Base-by-base conservation (phyloP, 2,888 invertebrate species). In the Galeruca laticollis region DNA sequence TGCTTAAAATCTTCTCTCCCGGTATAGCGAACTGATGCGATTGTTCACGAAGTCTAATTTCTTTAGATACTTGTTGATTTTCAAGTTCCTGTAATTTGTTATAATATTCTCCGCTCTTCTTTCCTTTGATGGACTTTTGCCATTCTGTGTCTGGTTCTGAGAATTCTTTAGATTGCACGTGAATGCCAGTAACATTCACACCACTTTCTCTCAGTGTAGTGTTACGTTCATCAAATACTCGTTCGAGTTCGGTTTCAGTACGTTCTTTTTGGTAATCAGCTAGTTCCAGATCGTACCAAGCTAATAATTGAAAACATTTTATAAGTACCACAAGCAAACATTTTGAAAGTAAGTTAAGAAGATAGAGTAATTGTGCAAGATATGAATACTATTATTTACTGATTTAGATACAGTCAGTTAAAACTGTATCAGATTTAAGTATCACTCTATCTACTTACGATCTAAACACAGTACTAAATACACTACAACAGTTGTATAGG, bases 231-330 rank as follows among this genome's bases (percentile, higher is more conserved):
- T 95, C 95, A 84, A 96, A 96, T 59, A 94, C 91, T 84, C 92
- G 92, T 84, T 95, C 95, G 80, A 96, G 88, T 86, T 97, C 96
- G 66, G 93, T 94, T 79, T 93, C 94, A 84, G 90, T 88, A 76
- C 95, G 92, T 79, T 93, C 93, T 84, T 90, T 89, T 86, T 96
- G 96, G 86, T 95, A 96, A 84, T 91, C 91, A 76, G 92, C 89
- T 83, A 95, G 90, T 85, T 94, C 96, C 83, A 90, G 89, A 87
- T 97, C 96, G 88, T 97, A 97, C 96, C 96, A 97, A 80, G 96
- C 96, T 94, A 86, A 18, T 2, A 47, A 18, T 15, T 18, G 15
- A 47, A 18, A 47, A 18, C 15, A 15, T 5, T n/a, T 5, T 26
- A 26, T 26, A 6, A 26, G 26, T 6, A 6, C 6, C 26, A 26